Evolutionary conservation across 2,888 invertebrate genomes (phyloP).

Genomic region (Diarsia mendica): DNA sequence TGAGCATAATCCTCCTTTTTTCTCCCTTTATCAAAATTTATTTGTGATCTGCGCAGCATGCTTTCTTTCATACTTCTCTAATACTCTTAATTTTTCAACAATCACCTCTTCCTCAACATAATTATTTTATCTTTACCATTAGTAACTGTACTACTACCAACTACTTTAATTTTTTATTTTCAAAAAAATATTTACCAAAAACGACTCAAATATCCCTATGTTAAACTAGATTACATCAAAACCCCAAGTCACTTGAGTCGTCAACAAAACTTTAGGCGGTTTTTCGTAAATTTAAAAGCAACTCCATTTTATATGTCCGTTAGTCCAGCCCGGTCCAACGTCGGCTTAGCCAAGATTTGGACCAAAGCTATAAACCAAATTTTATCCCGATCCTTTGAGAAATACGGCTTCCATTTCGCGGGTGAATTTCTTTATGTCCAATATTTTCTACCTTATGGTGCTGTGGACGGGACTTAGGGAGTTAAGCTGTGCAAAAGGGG

Average conservation of each 20-base stretch:
- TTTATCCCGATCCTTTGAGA: conserved; percentile 57
- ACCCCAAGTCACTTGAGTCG: neutral
- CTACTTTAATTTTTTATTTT: neutral
- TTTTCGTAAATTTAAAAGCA: conserved; percentile 43
- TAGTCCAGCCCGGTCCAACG: conserved; percentile 41
- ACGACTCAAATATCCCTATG: neutral
- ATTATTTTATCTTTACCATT: too few relatives aligned
- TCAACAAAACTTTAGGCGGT: conserved; percentile 12
- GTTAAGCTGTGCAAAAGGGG: conserved; percentile 24
- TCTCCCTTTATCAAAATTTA: neutral
- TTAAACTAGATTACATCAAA: neutral
- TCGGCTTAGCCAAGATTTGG: conserved; percentile 54
- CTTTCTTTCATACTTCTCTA: too few relatives aligned
- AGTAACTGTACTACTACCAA: too few relatives aligned
- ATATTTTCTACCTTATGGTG: conserved; percentile 51
- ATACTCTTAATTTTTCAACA: neutral
- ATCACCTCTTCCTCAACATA: too few relatives aligned
- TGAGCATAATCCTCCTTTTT: neutral
- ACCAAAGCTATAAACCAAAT: conserved; percentile 59
- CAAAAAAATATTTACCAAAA: too few relatives aligned
- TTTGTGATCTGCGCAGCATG: neutral
- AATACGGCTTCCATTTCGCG: conserved; percentile 58
- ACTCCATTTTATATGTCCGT: conserved; percentile 35
- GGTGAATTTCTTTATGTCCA: conserved; percentile 55
- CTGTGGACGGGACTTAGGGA: conserved; percentile 15